These are phyloP conservation scores for Petrosia ficiformis DNA, from an alignment of 37 sponge, comb jelly and placozoan species.

Conservation along the genomic window DNA sequence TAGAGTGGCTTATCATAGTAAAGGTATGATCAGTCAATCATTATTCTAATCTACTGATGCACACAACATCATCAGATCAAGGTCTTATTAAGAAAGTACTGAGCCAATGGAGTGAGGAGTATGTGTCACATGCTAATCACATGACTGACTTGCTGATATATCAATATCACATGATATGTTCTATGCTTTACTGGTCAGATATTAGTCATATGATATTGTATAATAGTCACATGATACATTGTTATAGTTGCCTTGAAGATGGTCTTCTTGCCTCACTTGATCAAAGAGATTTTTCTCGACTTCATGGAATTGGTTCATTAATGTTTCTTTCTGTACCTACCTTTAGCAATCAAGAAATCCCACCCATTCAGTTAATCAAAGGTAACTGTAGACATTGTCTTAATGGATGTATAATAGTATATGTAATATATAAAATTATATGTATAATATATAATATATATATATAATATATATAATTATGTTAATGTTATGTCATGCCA, in stretches of 20 bases:
- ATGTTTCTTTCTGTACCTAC: constrained; percentile 28
- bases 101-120: constrained; percentile 38
- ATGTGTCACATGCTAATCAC: constrained; percentile 1
- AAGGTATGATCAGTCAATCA: neutral
- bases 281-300: constrained; percentile 40
- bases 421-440: no score
- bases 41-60: neutral
- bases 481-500: no score
- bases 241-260: constrained; percentile 27
- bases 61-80: neutral
- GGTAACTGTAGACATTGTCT: no score
- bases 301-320: constrained; percentile 31
- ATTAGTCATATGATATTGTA: neutral
- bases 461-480: no score
- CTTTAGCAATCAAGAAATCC: neutral
- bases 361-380: no score
- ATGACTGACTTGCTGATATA: neutral
- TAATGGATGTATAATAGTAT: no score
- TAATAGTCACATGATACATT: no score
- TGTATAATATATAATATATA: no score
- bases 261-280: constrained; percentile 33
- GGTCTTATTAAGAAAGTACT: constrained; percentile 27
- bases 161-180: constrained; percentile 39
- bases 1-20: constrained; percentile 1
- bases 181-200: constrained; percentile 38